Conservation (phyloP, 2,888 invertebrate species). For the Rhodophaea formosa region DNA sequence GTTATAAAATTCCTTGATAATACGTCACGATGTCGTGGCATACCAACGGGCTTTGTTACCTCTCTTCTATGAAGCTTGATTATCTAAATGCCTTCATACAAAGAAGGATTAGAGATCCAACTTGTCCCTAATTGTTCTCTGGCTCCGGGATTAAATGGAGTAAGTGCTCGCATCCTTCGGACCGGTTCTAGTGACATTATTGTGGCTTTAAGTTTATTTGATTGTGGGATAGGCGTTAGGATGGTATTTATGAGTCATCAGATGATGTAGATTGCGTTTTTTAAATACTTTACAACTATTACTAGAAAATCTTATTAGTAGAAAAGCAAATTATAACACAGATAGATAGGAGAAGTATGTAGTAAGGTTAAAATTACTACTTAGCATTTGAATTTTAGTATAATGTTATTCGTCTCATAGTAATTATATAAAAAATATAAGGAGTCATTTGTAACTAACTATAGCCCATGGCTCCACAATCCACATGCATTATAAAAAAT, state of each 20-base stretch:
- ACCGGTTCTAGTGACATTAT: constrained; percentile 16
- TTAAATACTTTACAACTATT: too few species aligned
- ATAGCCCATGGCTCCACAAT: too few species aligned
- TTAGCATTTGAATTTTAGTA: too few species aligned
- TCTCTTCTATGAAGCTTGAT: constrained; percentile 48
- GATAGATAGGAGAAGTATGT: too few species aligned
- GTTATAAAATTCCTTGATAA: constrained; percentile 66
- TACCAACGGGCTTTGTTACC: constrained; percentile 48
- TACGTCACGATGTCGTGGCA: constrained; percentile 70
- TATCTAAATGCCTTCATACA: constrained; percentile 68
- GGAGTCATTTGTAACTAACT: too few species aligned
- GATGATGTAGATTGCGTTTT: background rate
- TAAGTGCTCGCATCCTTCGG: constrained; percentile 35
- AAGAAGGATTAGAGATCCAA: constrained; percentile 51
- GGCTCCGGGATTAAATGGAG: constrained; percentile 40
- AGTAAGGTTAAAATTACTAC: too few species aligned
- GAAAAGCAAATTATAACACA: too few species aligned
- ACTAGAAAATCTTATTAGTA: background rate
- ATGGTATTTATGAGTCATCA: constrained; percentile 6
- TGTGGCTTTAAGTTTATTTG: constrained; percentile 3
- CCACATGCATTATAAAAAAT: too few species aligned
- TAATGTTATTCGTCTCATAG: too few species aligned
- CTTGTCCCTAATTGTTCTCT: constrained; percentile 59
- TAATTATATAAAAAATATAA: too few species aligned
- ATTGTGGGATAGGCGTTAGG: constrained; percentile 9